Percentiles rank a stretch among this genome's conserved stretches.
phyloP scores from a whole-genome alignment of 2,113 vertebrate genomes.

The Pteronura brasiliensis region DNA sequence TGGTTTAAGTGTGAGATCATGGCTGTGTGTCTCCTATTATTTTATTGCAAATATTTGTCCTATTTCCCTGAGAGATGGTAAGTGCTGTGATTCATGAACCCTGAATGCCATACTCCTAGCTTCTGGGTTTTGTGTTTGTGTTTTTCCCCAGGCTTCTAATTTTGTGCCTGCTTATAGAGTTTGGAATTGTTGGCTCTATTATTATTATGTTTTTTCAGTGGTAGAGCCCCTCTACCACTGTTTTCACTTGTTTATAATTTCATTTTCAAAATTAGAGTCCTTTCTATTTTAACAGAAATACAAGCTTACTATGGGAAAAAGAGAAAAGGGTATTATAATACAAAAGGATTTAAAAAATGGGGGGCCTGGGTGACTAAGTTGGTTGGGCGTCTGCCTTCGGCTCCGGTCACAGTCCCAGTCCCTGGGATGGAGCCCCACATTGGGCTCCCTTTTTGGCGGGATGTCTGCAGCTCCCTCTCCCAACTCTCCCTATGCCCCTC shows the following conservation, averaged over 20 bases:
- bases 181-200: background rate
- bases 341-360: background rate
- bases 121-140: background rate
- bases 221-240: background rate
- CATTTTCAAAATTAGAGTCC: background rate
- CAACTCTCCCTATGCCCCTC: too few species aligned
- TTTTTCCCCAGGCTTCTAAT: background rate
- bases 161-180: background rate
- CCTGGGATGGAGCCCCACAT: too few species aligned
- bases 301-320: background rate
- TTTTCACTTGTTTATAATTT: background rate
- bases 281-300: background rate
- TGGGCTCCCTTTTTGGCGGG: too few species aligned
- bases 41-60: background rate
- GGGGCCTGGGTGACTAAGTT: too few species aligned
- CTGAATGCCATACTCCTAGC: background rate
- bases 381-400: too few species aligned
- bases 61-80: background rate
- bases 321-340: background rate
- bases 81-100: background rate
- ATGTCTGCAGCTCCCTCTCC: too few species aligned
- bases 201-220: background rate
- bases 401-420: too few species aligned
- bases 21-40: background rate
- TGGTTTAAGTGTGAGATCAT: background rate